These are phyloP conservation scores for Dreissena rostriformis DNA, from an alignment of 1,140 invertebrate species.

Conservation along the genomic window DNA sequence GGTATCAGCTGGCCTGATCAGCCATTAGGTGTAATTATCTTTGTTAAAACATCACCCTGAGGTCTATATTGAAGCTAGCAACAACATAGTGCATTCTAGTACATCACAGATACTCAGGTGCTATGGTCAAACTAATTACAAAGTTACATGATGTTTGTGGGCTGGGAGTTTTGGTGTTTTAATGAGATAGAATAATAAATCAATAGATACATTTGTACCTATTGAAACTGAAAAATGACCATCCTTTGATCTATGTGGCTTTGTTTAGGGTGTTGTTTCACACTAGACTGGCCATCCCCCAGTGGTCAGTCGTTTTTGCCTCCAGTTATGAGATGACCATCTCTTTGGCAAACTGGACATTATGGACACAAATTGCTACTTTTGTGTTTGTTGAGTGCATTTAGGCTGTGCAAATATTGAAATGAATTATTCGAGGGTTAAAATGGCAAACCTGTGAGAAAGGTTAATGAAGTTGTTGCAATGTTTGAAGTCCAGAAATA, in stretches of 20 bases:
- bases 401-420: background rate
- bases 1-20: slow-evolving; percentile 40
- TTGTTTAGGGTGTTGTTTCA: slow-evolving; percentile 24
- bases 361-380: background rate
- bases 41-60: slow-evolving; percentile 12
- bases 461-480: background rate
- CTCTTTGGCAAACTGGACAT: background rate
- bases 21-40: slow-evolving; percentile 15
- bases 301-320: slow-evolving; percentile 21
- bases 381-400: background rate
- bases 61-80: background rate
- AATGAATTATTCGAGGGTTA: background rate
- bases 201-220: slow-evolving; percentile 19
- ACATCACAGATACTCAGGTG: background rate
- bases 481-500: background rate
- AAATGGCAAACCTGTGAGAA: background rate
- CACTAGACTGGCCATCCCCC: slow-evolving; percentile 1
- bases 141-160: background rate
- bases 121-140: too few relatives aligned
- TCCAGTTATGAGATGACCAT: slow-evolving; percentile 39
- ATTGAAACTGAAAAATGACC: slow-evolving; percentile 6
- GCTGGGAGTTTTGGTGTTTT: background rate
- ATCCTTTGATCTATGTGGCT: slow-evolving; percentile 42
- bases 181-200: slow-evolving; percentile 41
- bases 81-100: background rate